Conservation (phyloP, 1,140 invertebrate species). For the Plutomurus gul region DNA sequence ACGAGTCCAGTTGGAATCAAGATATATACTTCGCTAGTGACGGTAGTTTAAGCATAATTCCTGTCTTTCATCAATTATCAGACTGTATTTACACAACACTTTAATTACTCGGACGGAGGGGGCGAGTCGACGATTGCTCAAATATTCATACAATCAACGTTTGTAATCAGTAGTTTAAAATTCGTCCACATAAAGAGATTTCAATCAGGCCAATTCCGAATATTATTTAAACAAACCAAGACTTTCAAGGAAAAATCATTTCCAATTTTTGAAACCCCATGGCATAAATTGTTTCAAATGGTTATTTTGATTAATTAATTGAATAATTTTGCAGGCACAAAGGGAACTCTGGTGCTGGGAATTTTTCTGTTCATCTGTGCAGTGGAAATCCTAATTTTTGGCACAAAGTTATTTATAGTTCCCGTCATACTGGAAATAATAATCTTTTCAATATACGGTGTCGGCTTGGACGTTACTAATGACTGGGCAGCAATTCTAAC, state of each 20-base stretch:
- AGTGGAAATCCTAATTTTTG: neutral
- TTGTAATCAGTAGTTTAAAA: too few relatives aligned
- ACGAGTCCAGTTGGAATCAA: neutral
- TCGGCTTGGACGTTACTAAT: neutral
- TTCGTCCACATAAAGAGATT: too few relatives aligned
- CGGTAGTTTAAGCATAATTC: neutral
- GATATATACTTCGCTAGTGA: neutral
- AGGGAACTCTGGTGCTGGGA: neutral
- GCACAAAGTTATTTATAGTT: neutral
- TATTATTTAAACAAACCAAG: neutral
- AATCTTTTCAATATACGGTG: neutral
- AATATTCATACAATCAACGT: too few relatives aligned
- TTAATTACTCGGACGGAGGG: too few relatives aligned
- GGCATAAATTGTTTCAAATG: too few relatives aligned
- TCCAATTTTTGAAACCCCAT: too few relatives aligned
- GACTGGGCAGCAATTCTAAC: neutral
- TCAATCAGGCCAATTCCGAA: too few relatives aligned
- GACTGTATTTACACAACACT: too few relatives aligned
- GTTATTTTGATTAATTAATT: too few relatives aligned
- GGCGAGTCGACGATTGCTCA: too few relatives aligned
- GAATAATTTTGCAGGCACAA: neutral
- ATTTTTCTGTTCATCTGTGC: slow-evolving; percentile 2
- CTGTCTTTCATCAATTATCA: neutral
- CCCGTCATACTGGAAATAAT: neutral
- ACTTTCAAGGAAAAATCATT: too few relatives aligned